Evolutionary conservation across 2,888 invertebrate genomes (phyloP), one percentile per base, ranked within the genome.

Genomic region (Thymelicus sylvestris): DNA sequence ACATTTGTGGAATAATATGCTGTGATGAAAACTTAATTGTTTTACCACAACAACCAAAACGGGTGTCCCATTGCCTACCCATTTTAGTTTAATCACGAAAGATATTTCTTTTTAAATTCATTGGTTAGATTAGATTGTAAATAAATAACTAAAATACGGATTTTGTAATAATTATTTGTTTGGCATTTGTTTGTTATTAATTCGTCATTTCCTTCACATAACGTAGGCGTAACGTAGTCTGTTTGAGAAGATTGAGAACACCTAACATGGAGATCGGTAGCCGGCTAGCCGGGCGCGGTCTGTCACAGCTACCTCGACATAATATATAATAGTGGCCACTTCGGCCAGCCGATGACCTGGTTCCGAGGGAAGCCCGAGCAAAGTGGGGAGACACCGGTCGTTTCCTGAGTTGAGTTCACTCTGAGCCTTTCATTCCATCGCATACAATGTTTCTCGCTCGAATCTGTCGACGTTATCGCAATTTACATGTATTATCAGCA

Each of bases 361-460:
- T 88, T 92, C 81, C 80, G 82, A 91, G 90, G 90, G 90, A 91
- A 90, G 89, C 87, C 88, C 87, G 79, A 80, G 77, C 76, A 79
- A 80, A 81, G 84, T 83, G 84, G 83, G 85, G 86, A 80, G 74
- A 71, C 62, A 71, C 72, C 60, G 64, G 39, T 39, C 59, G 39
- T 69, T 64, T 69, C 57, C 62, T 57, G 55, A 68, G 55, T 68
- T 57, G 55, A 68, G 55, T 62, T 68, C 57, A 57, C 57, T 63
- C 39, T 24, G 59, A 66, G 38, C 38, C 59, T 59, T 48, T 38
- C 59, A 60, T 60, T 60, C 57, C 24, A 48, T 38, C 44, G 48
- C 38, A 38, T 44, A 44, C 7, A 59, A 39, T 59, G 59, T 59
- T 59, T 6, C 38, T 59, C 39, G 39, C 38, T 24, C 59, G 6